Conservation (phyloP, 37 sponge, comb jelly and placozoan genomes). For the Tethya wilhelma region DNA sequence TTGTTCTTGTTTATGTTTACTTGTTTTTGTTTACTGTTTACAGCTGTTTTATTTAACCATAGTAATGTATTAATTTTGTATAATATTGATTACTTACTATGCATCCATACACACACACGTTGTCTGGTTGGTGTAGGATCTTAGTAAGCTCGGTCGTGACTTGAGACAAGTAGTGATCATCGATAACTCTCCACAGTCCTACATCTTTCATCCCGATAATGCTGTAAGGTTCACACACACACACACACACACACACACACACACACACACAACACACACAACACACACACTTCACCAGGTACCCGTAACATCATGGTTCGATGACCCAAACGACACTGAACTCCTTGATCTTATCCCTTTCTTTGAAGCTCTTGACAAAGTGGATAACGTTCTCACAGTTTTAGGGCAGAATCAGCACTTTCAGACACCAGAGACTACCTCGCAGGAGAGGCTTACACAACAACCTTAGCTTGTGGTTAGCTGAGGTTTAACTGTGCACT, state of each 20-base stretch:
- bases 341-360: slow-evolving; percentile 96
- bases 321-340: slow-evolving; percentile 97
- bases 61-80: too few species aligned
- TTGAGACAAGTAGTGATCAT: slow-evolving; percentile 88
- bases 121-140: slow-evolving; percentile 60
- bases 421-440: not conserved
- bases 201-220: slow-evolving; percentile 98
- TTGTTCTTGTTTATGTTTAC: too few species aligned
- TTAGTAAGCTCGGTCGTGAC: slow-evolving; percentile 93
- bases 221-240: slow-evolving; percentile 71
- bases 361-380: slow-evolving; percentile 93
- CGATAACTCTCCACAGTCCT: slow-evolving; percentile 98
- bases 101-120: slow-evolving; percentile 20
- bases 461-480: too few species aligned
- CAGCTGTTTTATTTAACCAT: not conserved
- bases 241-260: too few species aligned
- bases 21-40: not conserved
- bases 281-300: slow-evolving; percentile 47
- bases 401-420: slow-evolving; percentile 52
- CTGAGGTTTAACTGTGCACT: not conserved
- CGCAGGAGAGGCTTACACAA: too few species aligned
- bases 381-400: slow-evolving; percentile 86
- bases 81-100: not conserved
- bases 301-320: slow-evolving; percentile 99
- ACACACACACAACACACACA: not conserved